phyloP scores from a whole-genome alignment of 2,888 invertebrate species.

The Mongoloraphidia duomilia region DNA sequence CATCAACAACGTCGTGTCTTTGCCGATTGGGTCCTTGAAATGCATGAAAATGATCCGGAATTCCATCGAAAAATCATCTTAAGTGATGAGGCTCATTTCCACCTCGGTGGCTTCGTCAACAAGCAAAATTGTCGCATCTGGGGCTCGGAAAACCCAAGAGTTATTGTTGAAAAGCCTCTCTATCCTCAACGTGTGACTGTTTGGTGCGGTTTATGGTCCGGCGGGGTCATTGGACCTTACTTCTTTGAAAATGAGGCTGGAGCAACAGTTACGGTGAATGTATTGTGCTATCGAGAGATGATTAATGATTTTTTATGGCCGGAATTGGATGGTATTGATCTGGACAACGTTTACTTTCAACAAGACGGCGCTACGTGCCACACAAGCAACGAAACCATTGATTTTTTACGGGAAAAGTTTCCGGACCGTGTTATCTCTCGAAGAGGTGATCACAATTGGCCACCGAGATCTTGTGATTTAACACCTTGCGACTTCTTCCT shows the following conservation, averaged over 20 bases:
- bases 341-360: neutral
- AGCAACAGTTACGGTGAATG: no score
- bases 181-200: conserved; percentile 8
- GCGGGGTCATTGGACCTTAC: conserved; percentile 12
- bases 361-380: neutral
- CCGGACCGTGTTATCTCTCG: no score
- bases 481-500: no score
- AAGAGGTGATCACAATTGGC: no score
- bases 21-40: conserved; percentile 10
- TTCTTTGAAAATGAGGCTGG: no score
- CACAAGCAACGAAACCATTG: neutral
- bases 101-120: conserved; percentile 15
- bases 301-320: conserved; percentile 7
- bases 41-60: conserved; percentile 11
- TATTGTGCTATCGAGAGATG: conserved; percentile 7
- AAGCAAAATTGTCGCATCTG: conserved; percentile 19
- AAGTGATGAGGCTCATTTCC: conserved; percentile 16
- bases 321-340: conserved; percentile 3
- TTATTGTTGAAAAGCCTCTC: conserved; percentile 8
- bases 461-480: no score
- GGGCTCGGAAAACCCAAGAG: conserved; percentile 17
- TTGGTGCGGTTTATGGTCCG: conserved; percentile 8
- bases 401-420: no score
- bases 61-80: conserved; percentile 14
- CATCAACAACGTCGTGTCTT: conserved; percentile 13